Conservation (phyloP, 2,113 vertebrate genomes). For the Dissostichus mawsoni region DNA sequence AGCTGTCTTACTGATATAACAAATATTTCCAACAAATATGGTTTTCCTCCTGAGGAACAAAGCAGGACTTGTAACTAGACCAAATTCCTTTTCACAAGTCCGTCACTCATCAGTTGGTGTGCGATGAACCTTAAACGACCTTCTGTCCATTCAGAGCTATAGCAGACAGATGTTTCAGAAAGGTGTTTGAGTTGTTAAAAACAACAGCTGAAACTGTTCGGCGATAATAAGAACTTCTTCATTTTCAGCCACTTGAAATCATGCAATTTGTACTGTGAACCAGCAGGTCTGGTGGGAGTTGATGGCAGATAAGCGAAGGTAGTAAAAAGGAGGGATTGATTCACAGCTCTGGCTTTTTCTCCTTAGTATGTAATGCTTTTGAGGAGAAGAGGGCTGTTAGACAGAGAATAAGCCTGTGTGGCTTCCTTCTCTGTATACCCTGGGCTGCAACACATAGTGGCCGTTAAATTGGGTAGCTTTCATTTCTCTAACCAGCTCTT, state of each 20-base stretch:
- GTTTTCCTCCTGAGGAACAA: conserved; percentile 1
- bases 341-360: not conserved
- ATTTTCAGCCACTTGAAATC: not conserved
- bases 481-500: not conserved
- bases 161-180: not conserved
- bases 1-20: not conserved
- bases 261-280: not conserved
- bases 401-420: not conserved
- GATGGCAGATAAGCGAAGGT: not conserved
- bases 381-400: not conserved
- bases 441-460: not conserved
- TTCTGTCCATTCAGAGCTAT: not conserved
- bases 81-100: conserved; percentile 13
- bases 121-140: conserved; percentile 15
- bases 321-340: not conserved
- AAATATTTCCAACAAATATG: not conserved
- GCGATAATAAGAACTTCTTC: not conserved
- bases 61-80: not conserved
- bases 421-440: not conserved
- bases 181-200: conserved; percentile 17
- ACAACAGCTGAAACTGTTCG: conserved; percentile 6
- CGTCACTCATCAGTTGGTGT: not conserved
- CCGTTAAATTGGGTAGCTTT: conserved; percentile 7
- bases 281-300: not conserved
- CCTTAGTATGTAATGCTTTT: not conserved